A percentile compares a stretch with the other conserved stretches of the same genome.
Conservation (phyloP, 2,888 invertebrate species). For the Axea sp. region DNA sequence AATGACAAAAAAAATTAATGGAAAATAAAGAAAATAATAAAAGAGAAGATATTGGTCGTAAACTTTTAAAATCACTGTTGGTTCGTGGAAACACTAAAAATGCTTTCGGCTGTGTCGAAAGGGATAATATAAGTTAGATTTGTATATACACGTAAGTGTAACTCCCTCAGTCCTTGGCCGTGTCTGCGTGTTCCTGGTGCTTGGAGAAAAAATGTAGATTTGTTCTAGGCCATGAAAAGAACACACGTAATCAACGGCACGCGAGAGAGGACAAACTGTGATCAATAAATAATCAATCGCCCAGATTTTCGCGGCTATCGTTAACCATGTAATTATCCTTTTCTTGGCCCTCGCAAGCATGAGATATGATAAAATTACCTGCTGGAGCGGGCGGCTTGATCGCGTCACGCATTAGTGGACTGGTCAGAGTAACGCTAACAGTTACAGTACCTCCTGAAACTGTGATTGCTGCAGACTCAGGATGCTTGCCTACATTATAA, state of each 20-base stretch:
- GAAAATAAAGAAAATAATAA: conserved; percentile 51
- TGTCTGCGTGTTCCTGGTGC: conserved; percentile 72
- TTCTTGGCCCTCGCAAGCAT: conserved; percentile 75
- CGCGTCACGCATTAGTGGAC: conserved; percentile 93
- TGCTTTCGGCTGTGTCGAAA: conserved; percentile 72
- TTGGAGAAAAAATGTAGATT: conserved; percentile 64
- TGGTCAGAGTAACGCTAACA: conserved; percentile 94
- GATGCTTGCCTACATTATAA: conserved; percentile 91
- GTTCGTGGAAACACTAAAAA: conserved; percentile 73
- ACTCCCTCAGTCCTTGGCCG: conserved; percentile 71
- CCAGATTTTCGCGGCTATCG: not conserved
- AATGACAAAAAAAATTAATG: conserved; percentile 24
- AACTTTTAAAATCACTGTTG: conserved; percentile 28
- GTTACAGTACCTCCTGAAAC: conserved; percentile 89
- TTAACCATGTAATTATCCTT: conserved; percentile 72
- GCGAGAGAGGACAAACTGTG: not conserved
- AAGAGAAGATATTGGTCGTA: conserved; percentile 2
- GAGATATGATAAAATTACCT: conserved; percentile 74
- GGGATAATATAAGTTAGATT: conserved; percentile 69
- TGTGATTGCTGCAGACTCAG: conserved; percentile 91
- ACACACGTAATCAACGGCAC: conserved; percentile 71
- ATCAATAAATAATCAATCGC: conserved; percentile 3
- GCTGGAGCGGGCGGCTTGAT: conserved; percentile 71
- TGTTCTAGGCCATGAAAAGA: conserved; percentile 78
- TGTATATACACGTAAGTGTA: conserved; percentile 67